Evolutionary conservation across 2,888 invertebrate genomes (phyloP).

Genomic region (Lobophora halterata): DNA sequence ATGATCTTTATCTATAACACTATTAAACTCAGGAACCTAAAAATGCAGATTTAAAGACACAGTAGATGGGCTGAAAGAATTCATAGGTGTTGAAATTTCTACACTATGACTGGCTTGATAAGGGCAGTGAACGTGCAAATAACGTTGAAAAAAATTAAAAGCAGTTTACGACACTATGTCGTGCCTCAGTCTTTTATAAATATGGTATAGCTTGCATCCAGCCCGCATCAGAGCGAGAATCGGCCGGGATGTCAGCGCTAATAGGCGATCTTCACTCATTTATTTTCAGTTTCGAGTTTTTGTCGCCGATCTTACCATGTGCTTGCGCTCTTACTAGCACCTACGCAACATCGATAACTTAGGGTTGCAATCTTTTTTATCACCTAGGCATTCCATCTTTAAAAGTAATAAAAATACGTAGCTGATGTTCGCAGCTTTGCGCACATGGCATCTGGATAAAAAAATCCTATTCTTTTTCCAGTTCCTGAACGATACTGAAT

Average conservation of each 20-base stretch:
- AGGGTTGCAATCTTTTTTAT: constrained; percentile 45
- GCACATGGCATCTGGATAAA: too few relatives aligned
- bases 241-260: constrained; percentile 47
- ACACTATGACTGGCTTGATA: neutral
- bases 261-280: constrained; percentile 62
- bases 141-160: constrained; percentile 1
- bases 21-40: too few relatives aligned
- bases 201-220: constrained; percentile 46
- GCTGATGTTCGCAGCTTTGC: too few relatives aligned
- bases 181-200: constrained; percentile 57
- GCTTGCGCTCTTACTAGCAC: constrained; percentile 47
- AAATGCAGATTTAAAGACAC: too few relatives aligned
- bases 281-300: constrained; percentile 70
- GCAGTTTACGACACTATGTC: constrained; percentile 16
- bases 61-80: too few relatives aligned
- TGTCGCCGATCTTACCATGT: constrained; percentile 47
- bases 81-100: constrained; percentile 5
- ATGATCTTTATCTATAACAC: too few relatives aligned
- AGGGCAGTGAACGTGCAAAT: constrained; percentile 6
- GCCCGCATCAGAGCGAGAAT: constrained; percentile 50
- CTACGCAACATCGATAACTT: constrained; percentile 51
- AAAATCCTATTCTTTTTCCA: too few relatives aligned
- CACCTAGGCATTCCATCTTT: constrained; percentile 5
- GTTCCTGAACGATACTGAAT: too few relatives aligned
- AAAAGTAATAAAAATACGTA: neutral